phyloP scores from a whole-genome alignment of 2,888 invertebrate genomes.

The Clepsis dumicolana region DNA sequence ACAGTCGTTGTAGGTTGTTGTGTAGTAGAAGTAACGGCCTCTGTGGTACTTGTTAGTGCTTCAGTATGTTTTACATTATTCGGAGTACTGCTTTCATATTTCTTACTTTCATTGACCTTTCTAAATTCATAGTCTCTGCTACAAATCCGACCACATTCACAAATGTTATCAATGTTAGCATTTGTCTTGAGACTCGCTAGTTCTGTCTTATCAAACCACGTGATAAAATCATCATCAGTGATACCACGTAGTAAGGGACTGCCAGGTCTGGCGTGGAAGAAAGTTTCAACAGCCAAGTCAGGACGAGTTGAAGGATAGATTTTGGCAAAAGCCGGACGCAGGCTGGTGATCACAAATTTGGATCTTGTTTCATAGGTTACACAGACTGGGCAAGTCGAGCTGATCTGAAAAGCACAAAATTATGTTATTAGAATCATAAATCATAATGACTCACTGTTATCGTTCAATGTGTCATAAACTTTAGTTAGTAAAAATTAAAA shows the following conservation, averaged over 20 bases:
- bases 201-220: slow-evolving; percentile 88
- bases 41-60: slow-evolving; percentile 42
- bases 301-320: slow-evolving; percentile 87
- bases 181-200: slow-evolving; percentile 76
- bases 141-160: slow-evolving; percentile 84
- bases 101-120: slow-evolving; percentile 56
- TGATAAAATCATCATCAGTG: slow-evolving; percentile 88
- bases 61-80: slow-evolving; percentile 16
- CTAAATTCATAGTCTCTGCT: slow-evolving; percentile 77
- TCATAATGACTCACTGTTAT: no score
- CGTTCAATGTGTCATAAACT: no score
- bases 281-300: slow-evolving; percentile 88
- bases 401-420: slow-evolving; percentile 75
- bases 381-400: slow-evolving; percentile 87
- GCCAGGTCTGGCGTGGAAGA: slow-evolving; percentile 87
- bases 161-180: slow-evolving; percentile 81
- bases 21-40: slow-evolving; percentile 42
- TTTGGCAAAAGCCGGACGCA: slow-evolving; percentile 88
- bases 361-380: slow-evolving; percentile 87
- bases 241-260: slow-evolving; percentile 87
- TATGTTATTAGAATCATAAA: no score
- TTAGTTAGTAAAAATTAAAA: neutral
- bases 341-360: slow-evolving; percentile 86
- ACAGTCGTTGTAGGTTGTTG: slow-evolving; percentile 38
- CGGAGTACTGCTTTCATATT: slow-evolving; percentile 27